Conservation (phyloP, 2,888 invertebrate genomes). For the Molanna angustata region DNA sequence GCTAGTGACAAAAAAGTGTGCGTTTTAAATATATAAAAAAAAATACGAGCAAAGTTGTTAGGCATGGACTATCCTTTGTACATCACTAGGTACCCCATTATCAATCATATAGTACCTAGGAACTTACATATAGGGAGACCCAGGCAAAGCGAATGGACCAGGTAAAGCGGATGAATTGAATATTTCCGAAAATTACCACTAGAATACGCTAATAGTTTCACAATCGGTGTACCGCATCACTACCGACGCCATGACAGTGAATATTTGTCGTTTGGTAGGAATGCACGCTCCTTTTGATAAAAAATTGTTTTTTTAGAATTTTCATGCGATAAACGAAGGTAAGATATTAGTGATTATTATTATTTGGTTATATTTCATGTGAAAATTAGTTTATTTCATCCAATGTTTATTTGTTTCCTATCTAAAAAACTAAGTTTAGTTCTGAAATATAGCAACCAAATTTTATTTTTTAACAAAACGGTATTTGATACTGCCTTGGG, state of each 20-base stretch:
- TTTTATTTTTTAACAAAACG: conserved; percentile 2
- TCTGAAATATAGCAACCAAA: conserved; percentile 1
- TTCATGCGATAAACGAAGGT: conserved; percentile 5
- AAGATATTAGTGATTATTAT: conserved; percentile 4
- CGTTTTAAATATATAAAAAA: no score
- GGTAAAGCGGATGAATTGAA: conserved; percentile 5
- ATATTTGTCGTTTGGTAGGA: conserved; percentile 3
- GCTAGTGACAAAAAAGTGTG: no score
- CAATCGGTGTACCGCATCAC: conserved; percentile 3
- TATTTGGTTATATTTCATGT: conserved; percentile 6
- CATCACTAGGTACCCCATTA: no score
- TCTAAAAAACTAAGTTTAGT: neutral
- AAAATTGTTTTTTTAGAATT: conserved; percentile 3
- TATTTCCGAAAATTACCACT: neutral
- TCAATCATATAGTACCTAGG: no score
- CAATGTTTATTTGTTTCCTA: conserved; percentile 7
- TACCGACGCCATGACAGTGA: conserved; percentile 2
- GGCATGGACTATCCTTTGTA: no score
- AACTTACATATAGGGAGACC: no score
- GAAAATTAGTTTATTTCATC: conserved; percentile 4
- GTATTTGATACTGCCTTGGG: conserved; percentile 4
- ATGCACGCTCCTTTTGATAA: conserved; percentile 4
- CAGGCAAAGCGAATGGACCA: conserved; percentile 6
- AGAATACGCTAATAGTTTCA: conserved; percentile 4
- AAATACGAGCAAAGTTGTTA: no score